Percentiles rank a stretch among this genome's conserved stretches.
Evolutionary conservation across 2,797 vertebrate genomes (phyloP).

Genomic region (Poeciliopsis gracilis): DNA sequence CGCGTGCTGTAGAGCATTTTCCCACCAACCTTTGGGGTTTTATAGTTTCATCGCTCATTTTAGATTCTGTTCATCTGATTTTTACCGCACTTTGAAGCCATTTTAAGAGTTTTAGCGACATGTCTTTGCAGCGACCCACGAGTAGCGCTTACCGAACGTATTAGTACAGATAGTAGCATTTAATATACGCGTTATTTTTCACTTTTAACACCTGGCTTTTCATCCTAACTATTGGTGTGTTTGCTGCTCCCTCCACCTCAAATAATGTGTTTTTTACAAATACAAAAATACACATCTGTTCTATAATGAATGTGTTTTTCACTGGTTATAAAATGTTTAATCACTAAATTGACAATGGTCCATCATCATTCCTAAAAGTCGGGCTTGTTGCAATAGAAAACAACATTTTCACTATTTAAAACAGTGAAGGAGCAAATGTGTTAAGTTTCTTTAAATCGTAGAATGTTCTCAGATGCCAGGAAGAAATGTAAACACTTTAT

Average conservation of each 20-base stretch:
- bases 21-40: rapidly evolving
- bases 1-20: rapidly evolving
- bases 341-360: not conserved
- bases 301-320: not conserved
- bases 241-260: not conserved
- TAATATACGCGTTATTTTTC: not conserved
- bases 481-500: not conserved
- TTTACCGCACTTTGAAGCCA: rapidly evolving
- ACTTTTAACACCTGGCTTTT: not conserved
- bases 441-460: not conserved
- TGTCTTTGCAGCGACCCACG: rapidly evolving
- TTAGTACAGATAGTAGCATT: not conserved
- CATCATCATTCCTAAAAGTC: not conserved
- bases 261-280: not conserved
- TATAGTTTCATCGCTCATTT: rapidly evolving
- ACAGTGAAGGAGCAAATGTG: too few species aligned
- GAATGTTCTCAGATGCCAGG: not conserved
- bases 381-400: not conserved
- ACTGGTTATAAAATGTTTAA: not conserved
- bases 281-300: not conserved
- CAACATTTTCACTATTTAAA: not conserved
- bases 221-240: not conserved
- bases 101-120: rapidly evolving
- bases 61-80: rapidly evolving
- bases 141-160: not conserved